phyloP scores from a whole-genome alignment of 2,797 vertebrate species.

The Numenius phaeopus region DNA sequence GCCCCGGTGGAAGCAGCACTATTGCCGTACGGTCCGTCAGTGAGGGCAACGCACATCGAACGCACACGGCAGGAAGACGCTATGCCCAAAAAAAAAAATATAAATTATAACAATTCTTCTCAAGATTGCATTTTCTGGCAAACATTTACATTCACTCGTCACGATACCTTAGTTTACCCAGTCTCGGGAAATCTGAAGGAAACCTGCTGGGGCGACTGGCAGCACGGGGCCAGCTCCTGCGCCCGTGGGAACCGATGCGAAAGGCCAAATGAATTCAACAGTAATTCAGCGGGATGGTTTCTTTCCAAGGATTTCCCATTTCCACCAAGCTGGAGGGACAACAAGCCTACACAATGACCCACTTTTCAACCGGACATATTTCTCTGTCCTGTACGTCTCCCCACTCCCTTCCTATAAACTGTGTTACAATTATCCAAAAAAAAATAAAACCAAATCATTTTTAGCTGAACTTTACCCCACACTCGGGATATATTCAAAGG shows the following conservation, averaged over 20 bases:
- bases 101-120: background rate
- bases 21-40: background rate
- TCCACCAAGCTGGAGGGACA: conserved; percentile 17
- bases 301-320: conserved; percentile 44
- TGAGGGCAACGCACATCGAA: conserved; percentile 32
- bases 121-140: conserved; percentile 81
- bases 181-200: conserved; percentile 22
- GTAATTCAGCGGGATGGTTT: background rate
- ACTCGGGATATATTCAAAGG: conserved; percentile 35
- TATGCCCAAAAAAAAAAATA: background rate
- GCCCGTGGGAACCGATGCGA: background rate
- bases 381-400: background rate
- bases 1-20: conserved; percentile 43
- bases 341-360: background rate
- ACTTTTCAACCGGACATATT: background rate
- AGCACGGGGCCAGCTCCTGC: background rate
- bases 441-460: conserved; percentile 25
- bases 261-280: background rate
- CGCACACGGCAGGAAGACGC: conserved; percentile 20
- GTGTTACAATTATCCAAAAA: conserved; percentile 50
- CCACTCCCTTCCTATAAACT: conserved; percentile 13
- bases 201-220: conserved; percentile 22
- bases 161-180: conserved; percentile 75
- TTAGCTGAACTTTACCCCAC: conserved; percentile 51
- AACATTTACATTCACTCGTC: conserved; percentile 95